Evolutionary conservation across 2,797 vertebrate species (phyloP).

Genomic region (Poliocrania exsul): DNA sequence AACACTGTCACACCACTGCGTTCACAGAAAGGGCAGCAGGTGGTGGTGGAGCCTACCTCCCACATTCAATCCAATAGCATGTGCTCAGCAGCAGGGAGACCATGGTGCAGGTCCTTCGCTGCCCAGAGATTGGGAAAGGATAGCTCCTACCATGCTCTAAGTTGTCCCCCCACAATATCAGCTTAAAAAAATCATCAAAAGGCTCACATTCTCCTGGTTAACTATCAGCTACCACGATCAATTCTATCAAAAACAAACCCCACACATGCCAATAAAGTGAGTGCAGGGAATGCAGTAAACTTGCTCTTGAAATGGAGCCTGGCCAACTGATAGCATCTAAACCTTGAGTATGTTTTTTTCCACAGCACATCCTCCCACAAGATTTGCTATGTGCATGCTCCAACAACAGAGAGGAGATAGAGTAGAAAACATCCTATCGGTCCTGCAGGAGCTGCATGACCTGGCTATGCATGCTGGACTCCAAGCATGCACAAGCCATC

Average conservation of each 20-base stretch:
- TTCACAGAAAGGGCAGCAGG: background rate
- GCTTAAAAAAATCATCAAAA: background rate
- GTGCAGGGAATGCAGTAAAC: background rate
- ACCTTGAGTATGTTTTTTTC: background rate
- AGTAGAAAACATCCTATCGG: background rate
- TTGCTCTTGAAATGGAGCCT: background rate
- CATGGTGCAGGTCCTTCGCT: background rate
- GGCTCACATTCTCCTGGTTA: background rate
- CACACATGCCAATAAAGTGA: background rate
- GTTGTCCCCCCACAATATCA: background rate
- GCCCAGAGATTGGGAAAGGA: background rate
- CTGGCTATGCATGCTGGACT: rapidly evolving
- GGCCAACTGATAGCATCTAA: background rate
- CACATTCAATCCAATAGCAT: background rate
- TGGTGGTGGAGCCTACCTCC: background rate
- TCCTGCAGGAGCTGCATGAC: background rate
- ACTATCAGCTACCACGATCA: background rate
- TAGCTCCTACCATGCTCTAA: background rate
- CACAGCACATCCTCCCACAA: background rate
- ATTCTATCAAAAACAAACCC: background rate
- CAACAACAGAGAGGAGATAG: background rate
- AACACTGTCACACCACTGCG: rapidly evolving
- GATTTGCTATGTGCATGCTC: background rate
- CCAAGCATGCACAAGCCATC: background rate
- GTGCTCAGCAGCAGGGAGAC: background rate